A percentile compares a stretch with the other conserved stretches of the same genome.
phyloP scores from a whole-genome alignment of 2,797 vertebrate genomes.

The Natrix natrix region DNA sequence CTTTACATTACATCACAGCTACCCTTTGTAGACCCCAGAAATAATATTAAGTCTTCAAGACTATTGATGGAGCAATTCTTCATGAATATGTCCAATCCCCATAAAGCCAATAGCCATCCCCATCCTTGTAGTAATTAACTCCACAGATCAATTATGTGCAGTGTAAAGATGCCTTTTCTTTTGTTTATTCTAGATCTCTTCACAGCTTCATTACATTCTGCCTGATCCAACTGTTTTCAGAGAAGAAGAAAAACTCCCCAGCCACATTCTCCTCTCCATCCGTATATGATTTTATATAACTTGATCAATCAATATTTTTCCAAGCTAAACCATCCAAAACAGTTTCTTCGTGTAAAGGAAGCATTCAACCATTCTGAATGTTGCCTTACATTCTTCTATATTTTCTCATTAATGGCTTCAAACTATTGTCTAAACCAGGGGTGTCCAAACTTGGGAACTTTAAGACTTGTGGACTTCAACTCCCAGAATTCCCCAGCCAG shows the following conservation, averaged over 20 bases:
- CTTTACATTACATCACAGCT: background rate
- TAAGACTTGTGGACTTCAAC: no score
- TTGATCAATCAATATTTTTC: background rate
- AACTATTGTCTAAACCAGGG: background rate
- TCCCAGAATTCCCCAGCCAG: no score
- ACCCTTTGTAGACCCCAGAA: background rate
- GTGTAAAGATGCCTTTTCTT: background rate
- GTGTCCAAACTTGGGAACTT: no score
- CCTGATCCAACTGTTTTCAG: background rate
- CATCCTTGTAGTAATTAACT: background rate
- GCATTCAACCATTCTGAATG: background rate
- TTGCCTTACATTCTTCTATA: background rate
- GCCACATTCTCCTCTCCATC: background rate
- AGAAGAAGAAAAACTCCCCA: background rate
- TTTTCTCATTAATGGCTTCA: background rate
- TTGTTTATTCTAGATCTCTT: background rate
- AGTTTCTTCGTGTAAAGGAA: background rate
- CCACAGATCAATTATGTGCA: background rate
- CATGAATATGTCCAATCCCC: background rate
- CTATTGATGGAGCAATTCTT: background rate
- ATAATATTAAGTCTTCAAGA: background rate
- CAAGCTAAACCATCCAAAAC: background rate
- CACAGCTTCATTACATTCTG: background rate
- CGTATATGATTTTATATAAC: background rate
- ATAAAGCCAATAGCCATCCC: background rate